Evolutionary conservation across 37 sponge, comb jelly and placozoan species (phyloP), one percentile per base, ranked within the genome.

Genomic region (Oopsacas minuta): DNA sequence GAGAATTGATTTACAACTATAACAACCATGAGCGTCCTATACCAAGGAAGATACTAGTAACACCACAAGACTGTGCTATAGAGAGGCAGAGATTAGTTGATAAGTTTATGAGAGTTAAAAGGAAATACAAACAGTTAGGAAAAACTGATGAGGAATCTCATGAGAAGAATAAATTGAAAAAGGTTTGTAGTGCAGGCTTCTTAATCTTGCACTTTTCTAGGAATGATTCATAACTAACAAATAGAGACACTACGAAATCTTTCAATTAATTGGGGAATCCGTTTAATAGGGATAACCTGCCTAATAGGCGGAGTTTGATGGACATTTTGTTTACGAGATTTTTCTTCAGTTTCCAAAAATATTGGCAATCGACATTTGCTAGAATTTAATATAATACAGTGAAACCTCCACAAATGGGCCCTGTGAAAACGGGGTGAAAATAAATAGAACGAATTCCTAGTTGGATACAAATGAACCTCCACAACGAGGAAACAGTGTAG

Each of bases 1-100:
- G 75, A 61, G 75, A 25, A 34, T 34, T 61, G 75, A 61, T 61
- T 34, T 61, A 61, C 75, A 61, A 61, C 30, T 61, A 61, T 12
- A 61, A 61, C 75, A 61, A 61, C 75, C 75, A 61, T 12, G 75
- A 61, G 30, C 75, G 75, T 12, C 75, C 75, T 5, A 12, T 25
- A 5, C 28, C 75, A 3, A 3, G 30, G 17, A 61, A 61, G 75
- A 25, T 25, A 34, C 75, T 61, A 5, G 17, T 61, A 3, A 61
- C 75, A 3, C 32, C 75, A 20, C 75, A 61, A 34, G 75, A 61
- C 75, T 61, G 75, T 34, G 75, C 75, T 61, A 5, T 25, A 3
- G 75, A 61, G 75, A 61, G 75, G 28, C 75, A 61, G 75, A 61
- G 75, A 61, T 34, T 61, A 5, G 75, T 61, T 25, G 75, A 61